A percentile compares a stretch with the other conserved stretches of the same genome.
phyloP scores from a whole-genome alignment of 2,113 vertebrate genomes.

The Seriola quinqueradiata region DNA sequence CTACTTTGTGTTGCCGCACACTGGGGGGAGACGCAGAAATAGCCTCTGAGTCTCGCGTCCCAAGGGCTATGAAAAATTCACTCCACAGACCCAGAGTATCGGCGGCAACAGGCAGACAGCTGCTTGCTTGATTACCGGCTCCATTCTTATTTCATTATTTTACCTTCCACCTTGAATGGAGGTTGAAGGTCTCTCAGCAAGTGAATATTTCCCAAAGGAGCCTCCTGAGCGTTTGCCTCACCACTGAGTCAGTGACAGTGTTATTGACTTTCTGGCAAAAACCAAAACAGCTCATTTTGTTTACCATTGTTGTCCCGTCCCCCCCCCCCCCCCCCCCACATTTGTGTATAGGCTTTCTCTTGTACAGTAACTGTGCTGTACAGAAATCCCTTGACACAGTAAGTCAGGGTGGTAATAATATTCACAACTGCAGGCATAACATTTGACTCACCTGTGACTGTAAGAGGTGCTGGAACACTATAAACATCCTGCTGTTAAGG shows the following conservation, averaged over 20 bases:
- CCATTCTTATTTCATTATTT: constrained; percentile 78
- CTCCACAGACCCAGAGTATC: constrained; percentile 35
- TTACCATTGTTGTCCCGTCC: constrained; percentile 13
- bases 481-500: neutral
- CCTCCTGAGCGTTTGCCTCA: constrained; percentile 31
- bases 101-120: constrained; percentile 66
- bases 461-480: neutral
- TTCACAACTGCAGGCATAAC: neutral
- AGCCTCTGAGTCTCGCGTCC: constrained; percentile 60
- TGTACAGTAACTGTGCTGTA: constrained; percentile 7
- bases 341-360: constrained; percentile 11
- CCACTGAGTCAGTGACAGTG: constrained; percentile 36
- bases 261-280: constrained; percentile 62
- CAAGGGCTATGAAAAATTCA: constrained; percentile 78
- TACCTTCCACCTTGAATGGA: constrained; percentile 76
- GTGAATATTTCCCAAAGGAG: constrained; percentile 76
- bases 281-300: constrained; percentile 34
- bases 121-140: constrained; percentile 69
- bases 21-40: constrained; percentile 55
- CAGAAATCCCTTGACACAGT: constrained; percentile 12
- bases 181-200: constrained; percentile 72
- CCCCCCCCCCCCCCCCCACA: neutral
- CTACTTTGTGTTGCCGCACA: constrained; percentile 43
- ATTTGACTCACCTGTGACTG: constrained; percentile 1
- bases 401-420: neutral